Evolutionary conservation across 2,888 invertebrate species (phyloP), one percentile per base, ranked within the genome.

Genomic region (Rhingia campestris): DNA sequence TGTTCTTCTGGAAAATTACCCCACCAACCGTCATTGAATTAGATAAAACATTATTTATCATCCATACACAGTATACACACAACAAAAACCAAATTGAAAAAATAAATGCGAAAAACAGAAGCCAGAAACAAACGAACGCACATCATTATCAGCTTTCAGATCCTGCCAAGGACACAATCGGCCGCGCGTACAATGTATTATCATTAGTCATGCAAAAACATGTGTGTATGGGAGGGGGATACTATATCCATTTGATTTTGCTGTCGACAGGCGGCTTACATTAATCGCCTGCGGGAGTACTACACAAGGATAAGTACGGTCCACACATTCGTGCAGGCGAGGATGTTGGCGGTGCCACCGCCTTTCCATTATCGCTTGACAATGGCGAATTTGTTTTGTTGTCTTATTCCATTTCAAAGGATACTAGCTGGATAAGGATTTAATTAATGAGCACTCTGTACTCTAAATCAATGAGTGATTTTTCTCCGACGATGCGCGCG

Each of bases 131-230:
- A 74, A 64, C 49, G 74, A 75, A 84, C 84, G 69, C 84, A 84
- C 84, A 84, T 80, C 84, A 84, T 84, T 84, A 84, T 84, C 84
- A 84, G 84, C 80, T 84, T 75, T 80, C 54, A 84, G 74, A 80
- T 84, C 74, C 84, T 84, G 84, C 80, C 84, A 84, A 80, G 74
- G 84, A 84, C 84, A 84, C 77, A 77, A 69, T 79, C 67, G 73
- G 67, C 67, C 66, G 77, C 51, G 56, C 51, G 47, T 72, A 82
- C 74, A 84, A 80, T 70, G 80, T 80, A 66, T 70, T 80, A 70
- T 84, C 84, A 84, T 84, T 84, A 84, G 80, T 84, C 84, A 84
- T 84, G 80, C 64, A 61, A 77, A 77, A 82, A 51, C 59, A 77
- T 64, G 67, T 14, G 49, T 33, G 12, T 30, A 33, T 33, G n/a